These are phyloP conservation scores for Athene noctua DNA, from an alignment of 2,113 vertebrate species.

Conservation along the genomic window DNA sequence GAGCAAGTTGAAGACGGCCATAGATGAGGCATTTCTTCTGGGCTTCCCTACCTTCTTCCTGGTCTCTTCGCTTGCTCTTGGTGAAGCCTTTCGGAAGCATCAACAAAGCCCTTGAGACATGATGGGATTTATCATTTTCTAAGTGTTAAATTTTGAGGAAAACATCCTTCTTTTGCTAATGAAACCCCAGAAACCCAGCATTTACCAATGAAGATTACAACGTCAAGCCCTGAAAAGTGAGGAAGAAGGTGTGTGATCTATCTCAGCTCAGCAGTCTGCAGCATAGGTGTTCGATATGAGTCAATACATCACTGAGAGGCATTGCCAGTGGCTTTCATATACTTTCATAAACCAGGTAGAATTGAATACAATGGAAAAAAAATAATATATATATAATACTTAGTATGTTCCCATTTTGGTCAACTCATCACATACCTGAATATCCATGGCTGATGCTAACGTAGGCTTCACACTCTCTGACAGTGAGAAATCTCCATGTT, in stretches of 20 bases:
- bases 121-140: background rate
- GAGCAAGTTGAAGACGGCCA: background rate
- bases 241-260: background rate
- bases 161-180: background rate
- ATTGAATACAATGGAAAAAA: background rate
- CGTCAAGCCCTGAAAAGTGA: background rate
- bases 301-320: background rate
- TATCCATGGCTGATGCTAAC: conserved; percentile 91
- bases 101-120: background rate
- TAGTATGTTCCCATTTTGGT: background rate
- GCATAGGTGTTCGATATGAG: background rate
- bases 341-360: background rate
- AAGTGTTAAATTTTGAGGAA: background rate
- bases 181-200: background rate
- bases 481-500: conserved; percentile 86
- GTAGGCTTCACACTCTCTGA: conserved; percentile 72
- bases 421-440: conserved; percentile 80
- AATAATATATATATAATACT: background rate
- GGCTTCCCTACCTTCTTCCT: background rate
- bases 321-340: background rate
- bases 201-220: background rate
- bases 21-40: background rate
- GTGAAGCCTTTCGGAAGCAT: background rate
- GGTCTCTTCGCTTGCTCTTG: background rate
- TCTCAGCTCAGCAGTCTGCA: background rate